Conservation (phyloP, 2,888 invertebrate species). For the Trachelus iudaicus region DNA sequence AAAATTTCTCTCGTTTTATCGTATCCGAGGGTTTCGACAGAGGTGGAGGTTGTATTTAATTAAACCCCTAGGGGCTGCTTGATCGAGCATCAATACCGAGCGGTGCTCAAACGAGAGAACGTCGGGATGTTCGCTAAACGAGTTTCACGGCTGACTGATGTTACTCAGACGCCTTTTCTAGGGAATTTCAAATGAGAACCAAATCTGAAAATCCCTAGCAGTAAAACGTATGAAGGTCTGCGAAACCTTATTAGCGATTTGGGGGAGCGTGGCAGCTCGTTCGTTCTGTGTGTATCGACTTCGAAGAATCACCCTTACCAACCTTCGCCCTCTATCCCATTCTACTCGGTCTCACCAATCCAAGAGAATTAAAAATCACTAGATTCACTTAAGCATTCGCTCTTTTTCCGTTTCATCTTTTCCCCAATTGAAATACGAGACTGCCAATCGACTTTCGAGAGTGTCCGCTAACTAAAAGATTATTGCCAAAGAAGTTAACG, state of each 20-base stretch:
- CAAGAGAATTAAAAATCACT: slow-evolving; percentile 61
- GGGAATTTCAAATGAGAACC: slow-evolving; percentile 42
- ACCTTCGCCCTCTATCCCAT: slow-evolving; percentile 20
- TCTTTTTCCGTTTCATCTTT: not conserved
- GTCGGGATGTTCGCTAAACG: not conserved
- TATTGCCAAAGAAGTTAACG: not conserved
- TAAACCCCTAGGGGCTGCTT: slow-evolving; percentile 61
- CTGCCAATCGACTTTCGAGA: not conserved
- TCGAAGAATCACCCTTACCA: slow-evolving; percentile 14
- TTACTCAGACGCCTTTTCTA: not conserved
- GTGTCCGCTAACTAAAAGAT: not conserved
- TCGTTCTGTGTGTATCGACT: slow-evolving; percentile 20
- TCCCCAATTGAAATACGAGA: not conserved
- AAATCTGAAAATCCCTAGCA: slow-evolving; percentile 41
- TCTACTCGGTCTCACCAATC: slow-evolving; percentile 33
- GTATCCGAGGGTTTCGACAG: slow-evolving; percentile 25
- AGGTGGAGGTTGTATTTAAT: slow-evolving; percentile 61
- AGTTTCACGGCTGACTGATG: not conserved
- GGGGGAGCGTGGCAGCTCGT: slow-evolving; percentile 36
- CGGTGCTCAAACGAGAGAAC: slow-evolving; percentile 48
- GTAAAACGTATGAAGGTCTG: slow-evolving; percentile 55
- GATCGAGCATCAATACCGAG: slow-evolving; percentile 63
- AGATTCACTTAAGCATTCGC: slow-evolving; percentile 51
- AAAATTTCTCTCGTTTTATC: slow-evolving; percentile 56
- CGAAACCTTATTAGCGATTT: slow-evolving; percentile 61